Conservation (phyloP, 2,888 invertebrate species). For the Lagria hirta region DNA sequence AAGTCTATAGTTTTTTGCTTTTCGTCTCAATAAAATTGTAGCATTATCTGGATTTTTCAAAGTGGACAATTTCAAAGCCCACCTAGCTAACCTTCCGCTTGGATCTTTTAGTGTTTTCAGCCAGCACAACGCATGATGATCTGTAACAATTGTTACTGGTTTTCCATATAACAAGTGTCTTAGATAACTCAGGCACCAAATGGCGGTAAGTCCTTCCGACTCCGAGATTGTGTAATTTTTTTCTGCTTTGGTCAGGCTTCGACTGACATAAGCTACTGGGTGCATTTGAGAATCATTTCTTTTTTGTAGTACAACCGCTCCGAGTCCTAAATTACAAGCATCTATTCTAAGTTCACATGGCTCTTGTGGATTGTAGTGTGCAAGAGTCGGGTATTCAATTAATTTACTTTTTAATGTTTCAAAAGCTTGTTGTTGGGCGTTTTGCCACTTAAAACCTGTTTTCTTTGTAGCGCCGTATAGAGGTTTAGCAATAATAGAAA, state of each 20-base stretch:
- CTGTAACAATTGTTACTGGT: conserved; percentile 23
- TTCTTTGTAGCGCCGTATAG: conserved; percentile 27
- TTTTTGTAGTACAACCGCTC: conserved; percentile 29
- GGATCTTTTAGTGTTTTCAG: conserved; percentile 13
- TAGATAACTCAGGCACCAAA: conserved; percentile 27
- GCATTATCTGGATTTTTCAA: too few species aligned
- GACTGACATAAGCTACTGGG: conserved; percentile 31
- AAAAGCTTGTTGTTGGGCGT: conserved; percentile 1
- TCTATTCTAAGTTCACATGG: conserved; percentile 27
- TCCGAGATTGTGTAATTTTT: conserved; percentile 29
- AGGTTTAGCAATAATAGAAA: conserved; percentile 24
- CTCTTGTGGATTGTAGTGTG: conserved; percentile 19
- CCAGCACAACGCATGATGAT: conserved; percentile 19
- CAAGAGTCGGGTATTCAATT: conserved; percentile 16
- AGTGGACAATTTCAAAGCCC: conserved; percentile 11
- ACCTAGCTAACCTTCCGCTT: conserved; percentile 5
- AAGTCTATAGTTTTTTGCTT: too few species aligned
- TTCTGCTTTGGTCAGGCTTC: conserved; percentile 29
- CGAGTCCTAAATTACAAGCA: conserved; percentile 24
- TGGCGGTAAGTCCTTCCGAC: conserved; percentile 24
- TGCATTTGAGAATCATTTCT: conserved; percentile 19
- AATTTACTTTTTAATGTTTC: conserved; percentile 24
- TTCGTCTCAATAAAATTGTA: too few species aligned
- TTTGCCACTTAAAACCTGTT: conserved; percentile 9
- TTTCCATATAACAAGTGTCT: conserved; percentile 28